Percentiles rank a stretch among this genome's conserved stretches.
Conservation (phyloP, 2,888 invertebrate genomes). For the Watsonalla cultraria region DNA sequence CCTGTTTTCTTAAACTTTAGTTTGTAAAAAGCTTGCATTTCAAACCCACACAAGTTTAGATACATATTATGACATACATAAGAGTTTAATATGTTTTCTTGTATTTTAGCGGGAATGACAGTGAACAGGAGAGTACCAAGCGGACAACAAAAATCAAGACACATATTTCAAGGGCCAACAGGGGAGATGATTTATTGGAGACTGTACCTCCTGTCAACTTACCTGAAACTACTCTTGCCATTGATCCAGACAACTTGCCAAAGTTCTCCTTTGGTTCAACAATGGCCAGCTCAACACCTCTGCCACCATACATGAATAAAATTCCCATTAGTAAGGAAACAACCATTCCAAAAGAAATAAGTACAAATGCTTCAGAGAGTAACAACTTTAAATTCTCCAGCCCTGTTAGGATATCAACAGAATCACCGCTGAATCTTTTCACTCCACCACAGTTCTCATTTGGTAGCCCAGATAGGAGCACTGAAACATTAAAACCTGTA, state of each 20-base stretch:
- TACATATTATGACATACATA: too few relatives aligned
- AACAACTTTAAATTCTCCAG: constrained; percentile 42
- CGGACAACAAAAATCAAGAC: constrained; percentile 50
- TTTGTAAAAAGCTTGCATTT: too few relatives aligned
- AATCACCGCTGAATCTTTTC: constrained; percentile 14
- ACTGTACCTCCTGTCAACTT: constrained; percentile 34
- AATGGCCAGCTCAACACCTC: constrained; percentile 4
- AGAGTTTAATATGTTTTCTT: not conserved
- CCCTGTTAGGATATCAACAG: constrained; percentile 40
- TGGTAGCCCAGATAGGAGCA: constrained; percentile 39
- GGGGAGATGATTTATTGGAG: constrained; percentile 26
- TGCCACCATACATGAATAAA: not conserved
- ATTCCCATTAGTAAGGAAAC: constrained; percentile 18
- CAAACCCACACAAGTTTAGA: too few relatives aligned
- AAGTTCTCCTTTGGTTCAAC: constrained; percentile 41
- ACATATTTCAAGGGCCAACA: constrained; percentile 35
- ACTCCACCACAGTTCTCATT: constrained; percentile 38
- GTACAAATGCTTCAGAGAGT: too few relatives aligned
- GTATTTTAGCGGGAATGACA: constrained; percentile 30
- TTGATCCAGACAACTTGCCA: constrained; percentile 53
- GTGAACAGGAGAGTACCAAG: constrained; percentile 27
- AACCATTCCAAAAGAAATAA: constrained; percentile 17
- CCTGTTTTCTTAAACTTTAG: too few relatives aligned
- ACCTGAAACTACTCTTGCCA: constrained; percentile 45
- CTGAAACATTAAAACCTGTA: constrained; percentile 26